Conservation (phyloP, 2,797 vertebrate species). For the Tenualosa thibaudeaui region DNA sequence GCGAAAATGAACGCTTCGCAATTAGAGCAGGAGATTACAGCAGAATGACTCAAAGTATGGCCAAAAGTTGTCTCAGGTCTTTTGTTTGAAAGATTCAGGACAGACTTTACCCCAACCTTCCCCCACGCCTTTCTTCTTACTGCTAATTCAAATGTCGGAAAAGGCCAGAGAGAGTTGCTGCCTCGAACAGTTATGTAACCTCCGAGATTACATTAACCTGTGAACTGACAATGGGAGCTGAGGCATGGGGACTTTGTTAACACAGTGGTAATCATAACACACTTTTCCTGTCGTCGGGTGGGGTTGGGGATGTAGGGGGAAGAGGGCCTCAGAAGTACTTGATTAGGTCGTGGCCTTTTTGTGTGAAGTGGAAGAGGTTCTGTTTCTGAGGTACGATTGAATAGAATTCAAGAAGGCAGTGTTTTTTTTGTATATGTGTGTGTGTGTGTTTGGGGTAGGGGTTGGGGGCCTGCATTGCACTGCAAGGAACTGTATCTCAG, state of each 20-base stretch:
- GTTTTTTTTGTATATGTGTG: neutral
- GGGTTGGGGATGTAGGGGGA: slow-evolving; percentile 2
- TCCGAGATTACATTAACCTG: slow-evolving; percentile 46
- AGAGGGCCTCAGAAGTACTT: slow-evolving; percentile 35
- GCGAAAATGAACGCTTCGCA: slow-evolving; percentile 38
- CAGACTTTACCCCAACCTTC: neutral
- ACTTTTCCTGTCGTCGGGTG: slow-evolving; percentile 17
- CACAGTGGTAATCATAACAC: slow-evolving; percentile 44
- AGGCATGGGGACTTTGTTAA: slow-evolving; percentile 43
- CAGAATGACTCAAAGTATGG: neutral
- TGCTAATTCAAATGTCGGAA: slow-evolving; percentile 33
- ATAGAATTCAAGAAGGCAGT: neutral
- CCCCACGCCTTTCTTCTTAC: slow-evolving; percentile 14
- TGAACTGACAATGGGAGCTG: slow-evolving; percentile 36
- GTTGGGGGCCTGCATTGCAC: neutral
- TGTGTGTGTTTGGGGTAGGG: neutral
- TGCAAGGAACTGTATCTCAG: slow-evolving; percentile 54
- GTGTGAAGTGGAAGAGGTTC: slow-evolving; percentile 37
- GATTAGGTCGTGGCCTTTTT: slow-evolving; percentile 48
- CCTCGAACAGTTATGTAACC: slow-evolving; percentile 43
- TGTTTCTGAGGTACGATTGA: slow-evolving; percentile 26
- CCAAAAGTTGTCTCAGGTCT: neutral
- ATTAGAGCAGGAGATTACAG: slow-evolving; percentile 41
- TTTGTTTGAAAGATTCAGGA: slow-evolving; percentile 39
- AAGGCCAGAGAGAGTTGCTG: slow-evolving; percentile 47